A percentile compares a stretch with the other conserved stretches of the same genome.
These are phyloP conservation scores for Cherax quadricarinatus DNA, from an alignment of 1,140 invertebrate genomes.

Conservation along the genomic window DNA sequence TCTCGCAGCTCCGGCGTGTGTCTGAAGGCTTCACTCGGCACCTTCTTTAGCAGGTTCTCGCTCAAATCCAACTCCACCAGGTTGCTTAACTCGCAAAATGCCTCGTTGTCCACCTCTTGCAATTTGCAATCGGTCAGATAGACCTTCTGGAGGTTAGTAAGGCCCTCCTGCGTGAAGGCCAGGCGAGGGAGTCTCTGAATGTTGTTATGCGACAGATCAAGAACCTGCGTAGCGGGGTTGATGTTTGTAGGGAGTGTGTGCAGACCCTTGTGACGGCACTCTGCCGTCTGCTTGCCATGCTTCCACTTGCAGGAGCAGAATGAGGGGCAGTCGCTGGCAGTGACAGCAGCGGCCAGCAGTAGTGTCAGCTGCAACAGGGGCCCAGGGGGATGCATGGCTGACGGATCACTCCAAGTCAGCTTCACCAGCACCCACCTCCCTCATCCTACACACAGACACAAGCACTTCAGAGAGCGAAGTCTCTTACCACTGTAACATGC, in stretches of 20 bases:
- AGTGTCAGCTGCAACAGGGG: slow-evolving; percentile 23
- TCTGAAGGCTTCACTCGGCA: slow-evolving; percentile 87
- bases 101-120: slow-evolving; percentile 85
- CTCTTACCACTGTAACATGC: neutral
- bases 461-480: neutral
- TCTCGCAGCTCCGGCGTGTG: slow-evolving; percentile 89
- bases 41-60: slow-evolving; percentile 85
- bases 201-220: slow-evolving; percentile 90
- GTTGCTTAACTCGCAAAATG: slow-evolving; percentile 90
- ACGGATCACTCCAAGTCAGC: slow-evolving; percentile 23
- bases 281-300: slow-evolving; percentile 91
- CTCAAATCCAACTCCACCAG: slow-evolving; percentile 92
- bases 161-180: slow-evolving; percentile 85
- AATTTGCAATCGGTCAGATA: slow-evolving; percentile 87
- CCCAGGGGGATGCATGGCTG: slow-evolving; percentile 40
- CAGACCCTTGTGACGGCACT: slow-evolving; percentile 87
- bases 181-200: slow-evolving; percentile 86
- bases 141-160: slow-evolving; percentile 92
- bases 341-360: slow-evolving; percentile 36
- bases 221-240: slow-evolving; percentile 91
- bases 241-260: slow-evolving; percentile 87
- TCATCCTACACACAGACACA: slow-evolving; percentile 16
- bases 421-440: neutral
- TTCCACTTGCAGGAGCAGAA: slow-evolving; percentile 94
- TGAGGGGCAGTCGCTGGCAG: slow-evolving; percentile 80